Evolutionary conservation across 2,888 invertebrate species (phyloP), one percentile per base, ranked within the genome.

Genomic region (Homarus gammarus): DNA sequence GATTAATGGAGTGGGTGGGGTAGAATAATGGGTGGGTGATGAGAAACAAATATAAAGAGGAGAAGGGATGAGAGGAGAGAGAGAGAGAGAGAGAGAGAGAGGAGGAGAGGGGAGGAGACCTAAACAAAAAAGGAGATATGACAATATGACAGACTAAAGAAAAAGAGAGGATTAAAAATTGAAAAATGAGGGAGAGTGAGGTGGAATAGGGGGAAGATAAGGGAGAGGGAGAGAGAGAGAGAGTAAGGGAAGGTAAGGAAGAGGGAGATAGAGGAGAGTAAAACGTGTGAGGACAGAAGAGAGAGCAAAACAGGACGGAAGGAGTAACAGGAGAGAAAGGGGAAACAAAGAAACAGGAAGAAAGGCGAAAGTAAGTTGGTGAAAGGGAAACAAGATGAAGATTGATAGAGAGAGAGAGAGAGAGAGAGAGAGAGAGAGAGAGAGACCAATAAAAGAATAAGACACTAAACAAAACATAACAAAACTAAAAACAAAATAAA

Each of bases 171-270:
- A 64, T 10, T 5, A 64, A 27, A 64, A 44, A 36, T 56, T 51
- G 79, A 27, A 40, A 31, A 51, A n/a, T 40, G 18, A n/a, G 49
- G 10, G 33, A 72, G 70, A 83, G 44, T 70, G 70, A 83, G 40
- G 44, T 12, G 40, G 44, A 22, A 77, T 22, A 75, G 36, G 38
- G 36, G 38, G 36, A 75, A 18, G 38, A 18, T 38, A 18, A 75
- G 36, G 38, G 36, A 75, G 36, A 75, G 36, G 77, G 44, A 77
- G 40, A 77, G 27, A 77, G 38, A 77, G 40, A 77, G 38, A 77
- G 27, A 77, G 38, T 40, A 18, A 77, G n/a, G 44, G 44, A 77
- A 18, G 33, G 12, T 44, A 44, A 44, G 44, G 12, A 31, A 38
- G 22, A 77, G 44, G 44, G 40, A n/a, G 15, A 61, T 8, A 61